Percentiles rank a stretch among this genome's conserved stretches.
These are phyloP conservation scores for Paramuricea clavata DNA, from an alignment of 92 coral and sea anemone species.

Conservation along the genomic window DNA sequence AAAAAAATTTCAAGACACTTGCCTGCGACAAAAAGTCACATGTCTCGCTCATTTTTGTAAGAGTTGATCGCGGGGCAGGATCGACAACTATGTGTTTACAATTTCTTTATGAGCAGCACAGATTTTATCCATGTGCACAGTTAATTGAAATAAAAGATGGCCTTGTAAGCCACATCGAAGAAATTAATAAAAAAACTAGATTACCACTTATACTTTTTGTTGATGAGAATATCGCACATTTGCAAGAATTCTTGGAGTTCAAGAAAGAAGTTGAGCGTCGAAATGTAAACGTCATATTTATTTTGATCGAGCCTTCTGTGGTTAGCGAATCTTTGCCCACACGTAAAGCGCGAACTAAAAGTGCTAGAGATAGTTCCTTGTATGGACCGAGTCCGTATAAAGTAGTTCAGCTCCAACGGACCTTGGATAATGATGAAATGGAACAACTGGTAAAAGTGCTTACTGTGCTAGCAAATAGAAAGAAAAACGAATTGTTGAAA, in stretches of 20 bases:
- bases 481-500: not conserved
- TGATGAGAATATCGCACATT: conserved; percentile 32
- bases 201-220: conserved; percentile 38
- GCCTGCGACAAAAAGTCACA: conserved; percentile 32
- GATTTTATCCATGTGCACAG: conserved; percentile 30
- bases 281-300: not conserved
- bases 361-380: conserved; percentile 7
- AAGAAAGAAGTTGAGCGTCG: not conserved
- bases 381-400: conserved; percentile 68
- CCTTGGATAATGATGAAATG: conserved; percentile 56
- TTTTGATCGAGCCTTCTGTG: not conserved
- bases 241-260: conserved; percentile 37
- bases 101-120: conserved; percentile 24
- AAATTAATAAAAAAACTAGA: conserved; percentile 25
- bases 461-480: not conserved
- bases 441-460: conserved; percentile 8
- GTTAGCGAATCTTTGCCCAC: conserved; percentile 37
- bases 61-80: conserved; percentile 49
- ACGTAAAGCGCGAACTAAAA: conserved; percentile 33
- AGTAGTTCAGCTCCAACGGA: conserved; percentile 73
- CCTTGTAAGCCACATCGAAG: conserved; percentile 18
- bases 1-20: conserved; percentile 21
- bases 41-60: conserved; percentile 28
- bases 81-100: conserved; percentile 36
- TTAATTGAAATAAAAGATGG: not conserved